phyloP scores from a whole-genome alignment of 2,888 invertebrate species.

The Glomeris marginata region DNA sequence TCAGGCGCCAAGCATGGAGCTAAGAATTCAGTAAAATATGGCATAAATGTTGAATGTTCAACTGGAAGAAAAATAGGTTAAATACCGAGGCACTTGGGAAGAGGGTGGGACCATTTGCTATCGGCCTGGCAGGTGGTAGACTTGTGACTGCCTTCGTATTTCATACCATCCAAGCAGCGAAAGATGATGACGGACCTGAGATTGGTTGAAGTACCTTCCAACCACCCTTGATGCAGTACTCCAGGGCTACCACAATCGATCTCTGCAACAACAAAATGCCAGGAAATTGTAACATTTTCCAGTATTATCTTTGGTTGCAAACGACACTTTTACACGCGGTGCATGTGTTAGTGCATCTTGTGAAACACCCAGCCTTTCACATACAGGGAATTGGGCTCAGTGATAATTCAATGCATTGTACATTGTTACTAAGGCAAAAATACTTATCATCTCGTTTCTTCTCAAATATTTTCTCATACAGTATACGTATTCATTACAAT shows the following conservation, averaged over 20 bases:
- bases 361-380: neutral
- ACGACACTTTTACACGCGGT: conserved; percentile 9
- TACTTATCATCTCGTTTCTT: no score
- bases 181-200: conserved; percentile 84
- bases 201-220: conserved; percentile 58
- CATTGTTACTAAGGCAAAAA: no score
- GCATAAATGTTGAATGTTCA: neutral
- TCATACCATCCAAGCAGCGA: conserved; percentile 83
- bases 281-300: neutral
- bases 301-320: neutral
- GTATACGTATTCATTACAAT: no score
- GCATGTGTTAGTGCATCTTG: neutral
- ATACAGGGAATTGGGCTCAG: no score
- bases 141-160: conserved; percentile 70
- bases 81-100: conserved; percentile 75
- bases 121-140: conserved; percentile 78
- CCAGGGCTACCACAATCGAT: conserved; percentile 95
- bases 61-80: conserved; percentile 5
- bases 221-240: conserved; percentile 88
- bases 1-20: conserved; percentile 90
- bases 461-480: no score
- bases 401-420: no score
- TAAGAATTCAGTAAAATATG: conserved; percentile 26
- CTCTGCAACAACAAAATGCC: conserved; percentile 43
- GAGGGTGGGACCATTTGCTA: conserved; percentile 84